Conservation (phyloP, 2,797 vertebrate genomes). For the Fundulus diaphanus region DNA sequence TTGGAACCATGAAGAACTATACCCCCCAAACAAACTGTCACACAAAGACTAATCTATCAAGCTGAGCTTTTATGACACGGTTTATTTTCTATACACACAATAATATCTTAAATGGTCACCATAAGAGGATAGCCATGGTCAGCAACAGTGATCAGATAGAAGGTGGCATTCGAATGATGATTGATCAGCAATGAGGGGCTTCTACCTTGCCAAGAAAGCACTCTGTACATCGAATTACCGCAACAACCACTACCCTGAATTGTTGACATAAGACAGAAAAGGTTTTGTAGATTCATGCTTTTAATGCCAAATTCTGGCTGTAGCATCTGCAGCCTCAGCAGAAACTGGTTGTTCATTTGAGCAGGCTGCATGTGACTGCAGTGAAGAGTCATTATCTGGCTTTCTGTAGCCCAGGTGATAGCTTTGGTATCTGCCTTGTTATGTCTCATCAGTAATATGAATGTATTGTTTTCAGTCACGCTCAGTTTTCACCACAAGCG, state of each 20-base stretch:
- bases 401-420: background rate
- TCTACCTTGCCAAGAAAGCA: slow-evolving; percentile 25
- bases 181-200: slow-evolving; percentile 13
- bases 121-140: slow-evolving; percentile 13
- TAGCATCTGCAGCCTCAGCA: slow-evolving; percentile 20
- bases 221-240: slow-evolving; percentile 11
- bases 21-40: background rate
- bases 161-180: slow-evolving; percentile 3
- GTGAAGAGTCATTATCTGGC: background rate
- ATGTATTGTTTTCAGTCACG: background rate
- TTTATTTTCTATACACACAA: background rate
- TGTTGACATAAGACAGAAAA: slow-evolving; percentile 5
- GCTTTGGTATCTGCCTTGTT: background rate
- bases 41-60: background rate
- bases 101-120: background rate
- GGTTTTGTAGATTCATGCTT: background rate
- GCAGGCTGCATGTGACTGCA: background rate
- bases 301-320: slow-evolving; percentile 5
- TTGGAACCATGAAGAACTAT: background rate
- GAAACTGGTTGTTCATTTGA: slow-evolving; percentile 7
- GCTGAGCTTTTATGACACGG: background rate
- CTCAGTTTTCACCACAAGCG: background rate
- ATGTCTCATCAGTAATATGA: background rate
- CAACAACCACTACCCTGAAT: background rate
- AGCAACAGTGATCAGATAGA: slow-evolving; percentile 11